Base-by-base conservation (phyloP, 2,113 vertebrate genomes). In the Agelaius tricolor region DNA sequence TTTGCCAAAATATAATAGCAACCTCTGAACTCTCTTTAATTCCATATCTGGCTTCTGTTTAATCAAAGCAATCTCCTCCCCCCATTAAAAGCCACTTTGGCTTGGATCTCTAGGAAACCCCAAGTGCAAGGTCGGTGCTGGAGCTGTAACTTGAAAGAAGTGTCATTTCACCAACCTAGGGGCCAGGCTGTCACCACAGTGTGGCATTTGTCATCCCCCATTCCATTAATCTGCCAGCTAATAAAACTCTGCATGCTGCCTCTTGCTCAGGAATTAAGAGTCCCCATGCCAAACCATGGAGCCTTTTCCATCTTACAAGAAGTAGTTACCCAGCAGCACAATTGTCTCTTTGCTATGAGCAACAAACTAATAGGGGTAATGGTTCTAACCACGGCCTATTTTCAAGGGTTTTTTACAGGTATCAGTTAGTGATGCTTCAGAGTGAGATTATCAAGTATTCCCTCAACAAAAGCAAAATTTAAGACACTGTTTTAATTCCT, bases 41-140 rank as follows among this genome's bases (percentile, higher is more conserved):
- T 96, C 93, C 77, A 49, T 94, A 86, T 95, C 90, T 96, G 91
- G 43, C 87, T 95, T 94, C 68, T 92, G 91, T 95, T 93, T 93
- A 94, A 97, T 93, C 80, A 85, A 97, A 97, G 96, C 78, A 85
- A 85, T 91, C 76, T 97, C 84, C 65, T 85, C 61, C 65, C 54
- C 35, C 74, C 51, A 47, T 85, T 96, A 97, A 96, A 97, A 96
- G 78, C 78, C 87, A 96, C 76, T 97, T 96, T 97, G 94, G 79
- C 97, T 97, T 93, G 69, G 69, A 82, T 93, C 33, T 95, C 51
- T 28, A 84, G 69, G 33, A 96, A 94, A 80, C 5, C 57, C 73
- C 15, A 93, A 96, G 84, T 51, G 69, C 88, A 85, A 82, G 52
- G 89, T 52, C 77, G 1, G 59, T 37, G 37, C 62, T 62, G 58